These are phyloP conservation scores for Anagrus nilaparvatae DNA, from an alignment of 1,140 invertebrate genomes.

Conservation along the genomic window DNA sequence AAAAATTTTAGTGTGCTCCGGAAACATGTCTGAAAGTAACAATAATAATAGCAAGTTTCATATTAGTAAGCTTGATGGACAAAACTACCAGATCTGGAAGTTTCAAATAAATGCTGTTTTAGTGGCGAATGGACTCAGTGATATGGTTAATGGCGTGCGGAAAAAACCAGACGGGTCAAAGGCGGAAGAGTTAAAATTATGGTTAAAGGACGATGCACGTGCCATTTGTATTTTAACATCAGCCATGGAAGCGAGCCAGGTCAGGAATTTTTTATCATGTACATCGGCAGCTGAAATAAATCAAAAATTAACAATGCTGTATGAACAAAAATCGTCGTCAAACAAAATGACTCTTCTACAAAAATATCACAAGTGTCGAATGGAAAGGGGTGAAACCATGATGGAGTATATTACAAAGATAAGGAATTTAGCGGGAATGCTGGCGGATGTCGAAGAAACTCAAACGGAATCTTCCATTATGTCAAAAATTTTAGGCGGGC, in stretches of 20 bases:
- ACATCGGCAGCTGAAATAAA: slow-evolving; percentile 11
- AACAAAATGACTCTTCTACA: too few relatives aligned
- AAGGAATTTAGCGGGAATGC: too few relatives aligned
- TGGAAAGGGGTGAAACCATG: too few relatives aligned
- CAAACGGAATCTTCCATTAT: too few relatives aligned
- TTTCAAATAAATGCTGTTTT: slow-evolving; percentile 14
- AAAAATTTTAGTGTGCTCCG: too few relatives aligned
- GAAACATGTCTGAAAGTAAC: too few relatives aligned
- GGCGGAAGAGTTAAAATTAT: background rate
- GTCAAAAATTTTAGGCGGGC: too few relatives aligned
- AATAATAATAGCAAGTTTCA: too few relatives aligned
- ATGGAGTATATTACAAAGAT: too few relatives aligned
- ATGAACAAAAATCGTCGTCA: slow-evolving; percentile 12
- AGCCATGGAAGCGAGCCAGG: slow-evolving; percentile 5
- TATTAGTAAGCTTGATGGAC: slow-evolving; percentile 8
- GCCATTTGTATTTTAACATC: slow-evolving; percentile 11
- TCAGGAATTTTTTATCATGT: too few relatives aligned
- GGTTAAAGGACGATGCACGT: slow-evolving; percentile 14
- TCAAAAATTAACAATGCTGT: slow-evolving; percentile 6
- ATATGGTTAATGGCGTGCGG: slow-evolving; percentile 4
- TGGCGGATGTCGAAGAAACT: too few relatives aligned
- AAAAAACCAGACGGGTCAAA: background rate
- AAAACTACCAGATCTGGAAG: slow-evolving; percentile 13
- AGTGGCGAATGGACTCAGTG: slow-evolving; percentile 9
- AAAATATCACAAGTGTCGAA: too few relatives aligned